Percentiles rank a stretch among this genome's conserved stretches.
phyloP scores from a whole-genome alignment of 2,797 vertebrate species.

The Phoebastria nigripes region DNA sequence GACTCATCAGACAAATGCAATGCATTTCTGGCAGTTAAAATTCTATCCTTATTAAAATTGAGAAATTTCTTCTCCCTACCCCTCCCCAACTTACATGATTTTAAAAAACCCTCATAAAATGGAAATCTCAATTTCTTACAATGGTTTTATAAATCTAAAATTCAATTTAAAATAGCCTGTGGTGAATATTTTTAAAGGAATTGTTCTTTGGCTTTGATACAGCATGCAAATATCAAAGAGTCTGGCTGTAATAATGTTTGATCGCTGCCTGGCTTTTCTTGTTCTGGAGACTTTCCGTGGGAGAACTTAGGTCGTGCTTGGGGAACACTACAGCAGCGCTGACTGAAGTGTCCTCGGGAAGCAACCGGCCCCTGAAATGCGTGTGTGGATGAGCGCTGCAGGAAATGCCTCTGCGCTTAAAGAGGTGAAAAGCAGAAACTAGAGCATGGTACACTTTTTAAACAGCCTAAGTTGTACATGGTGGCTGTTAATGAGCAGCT shows the following conservation, averaged over 20 bases:
- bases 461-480: accelerated
- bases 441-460: neutral
- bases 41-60: neutral
- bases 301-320: neutral
- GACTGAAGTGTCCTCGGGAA: neutral
- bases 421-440: neutral
- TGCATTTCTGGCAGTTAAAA: constrained; percentile 28
- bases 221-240: neutral
- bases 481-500: neutral
- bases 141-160: neutral
- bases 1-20: constrained; percentile 33
- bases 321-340: accelerated
- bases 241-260: neutral
- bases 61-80: neutral
- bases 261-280: neutral
- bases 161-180: neutral
- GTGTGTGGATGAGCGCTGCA: accelerated
- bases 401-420: neutral
- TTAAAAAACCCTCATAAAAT: neutral
- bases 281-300: neutral
- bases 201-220: constrained; percentile 20
- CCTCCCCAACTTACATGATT: neutral
- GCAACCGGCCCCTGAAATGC: neutral
- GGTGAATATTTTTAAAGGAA: neutral
- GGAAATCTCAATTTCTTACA: neutral